These are phyloP conservation scores for Tipula helvola DNA, from an alignment of 2,888 invertebrate genomes.

Conservation along the genomic window DNA sequence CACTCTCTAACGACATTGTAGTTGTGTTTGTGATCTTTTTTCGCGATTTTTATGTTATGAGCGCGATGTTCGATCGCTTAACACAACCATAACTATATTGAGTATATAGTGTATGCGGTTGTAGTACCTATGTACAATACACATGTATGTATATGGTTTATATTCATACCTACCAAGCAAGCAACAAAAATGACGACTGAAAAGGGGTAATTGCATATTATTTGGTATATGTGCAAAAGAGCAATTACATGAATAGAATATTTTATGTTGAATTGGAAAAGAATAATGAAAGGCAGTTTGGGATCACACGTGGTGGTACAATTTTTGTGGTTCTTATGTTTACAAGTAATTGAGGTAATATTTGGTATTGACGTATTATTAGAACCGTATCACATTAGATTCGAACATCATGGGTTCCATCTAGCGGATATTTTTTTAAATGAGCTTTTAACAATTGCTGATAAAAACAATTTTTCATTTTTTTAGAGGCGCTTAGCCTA, in stretches of 20 bases:
- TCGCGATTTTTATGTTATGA: background rate
- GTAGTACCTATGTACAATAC: background rate
- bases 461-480: no score
- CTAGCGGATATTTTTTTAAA: no score
- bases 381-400: no score
- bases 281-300: background rate
- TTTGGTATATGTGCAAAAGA: constrained; percentile 9
- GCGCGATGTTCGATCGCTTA: background rate
- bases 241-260: constrained; percentile 7
- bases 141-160: no score
- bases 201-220: constrained; percentile 10
- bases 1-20: background rate
- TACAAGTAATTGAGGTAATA: no score
- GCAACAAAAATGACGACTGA: background rate
- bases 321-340: no score
- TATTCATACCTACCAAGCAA: background rate
- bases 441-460: no score
- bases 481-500: no score
- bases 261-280: background rate
- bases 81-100: background rate
- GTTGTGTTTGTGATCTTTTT: constrained; percentile 6
- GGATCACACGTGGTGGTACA: background rate
- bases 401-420: no score
- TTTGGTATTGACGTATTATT: no score
- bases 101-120: background rate